A percentile compares a stretch with the other conserved stretches of the same genome.
Evolutionary conservation across 2,888 invertebrate genomes (phyloP).

Genomic region (Caenorhabditis doughertyi): DNA sequence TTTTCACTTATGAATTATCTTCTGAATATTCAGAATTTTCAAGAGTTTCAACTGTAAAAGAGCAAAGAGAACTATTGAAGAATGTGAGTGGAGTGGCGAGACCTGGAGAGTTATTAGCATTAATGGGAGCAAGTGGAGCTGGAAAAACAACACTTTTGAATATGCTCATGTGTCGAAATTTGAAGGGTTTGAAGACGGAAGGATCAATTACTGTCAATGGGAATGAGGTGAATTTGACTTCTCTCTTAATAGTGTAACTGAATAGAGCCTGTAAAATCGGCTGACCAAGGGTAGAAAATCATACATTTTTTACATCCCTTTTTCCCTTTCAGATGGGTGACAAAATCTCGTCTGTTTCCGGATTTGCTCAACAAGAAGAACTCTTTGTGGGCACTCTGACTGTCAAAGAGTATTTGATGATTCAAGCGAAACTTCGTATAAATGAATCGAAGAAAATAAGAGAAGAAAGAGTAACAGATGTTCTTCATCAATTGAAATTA

Average conservation of each 20-base stretch:
- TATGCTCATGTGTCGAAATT: constrained; percentile 86
- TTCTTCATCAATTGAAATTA: constrained; percentile 91
- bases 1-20: background rate
- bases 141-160: constrained; percentile 96
- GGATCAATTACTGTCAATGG: constrained; percentile 79
- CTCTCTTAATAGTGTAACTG: no score
- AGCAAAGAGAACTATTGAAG: constrained; percentile 45
- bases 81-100: constrained; percentile 58
- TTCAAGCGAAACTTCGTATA: constrained; percentile 72
- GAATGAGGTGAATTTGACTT: no score
- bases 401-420: constrained; percentile 78
- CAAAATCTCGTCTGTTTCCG: constrained; percentile 71
- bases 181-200: constrained; percentile 76
- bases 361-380: constrained; percentile 81
- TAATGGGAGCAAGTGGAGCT: constrained; percentile 86
- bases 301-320: background rate
- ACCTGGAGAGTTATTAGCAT: constrained; percentile 57
- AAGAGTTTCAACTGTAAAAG: constrained; percentile 53
- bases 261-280: no score
- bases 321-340: constrained; percentile 50
- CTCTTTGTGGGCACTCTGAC: constrained; percentile 79
- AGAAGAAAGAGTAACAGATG: constrained; percentile 53
- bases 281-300: background rate
- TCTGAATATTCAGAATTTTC: background rate
- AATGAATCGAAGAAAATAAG: constrained; percentile 26